Base-by-base conservation (phyloP, 2,797 vertebrate genomes). In the Manis pentadactyla region DNA sequence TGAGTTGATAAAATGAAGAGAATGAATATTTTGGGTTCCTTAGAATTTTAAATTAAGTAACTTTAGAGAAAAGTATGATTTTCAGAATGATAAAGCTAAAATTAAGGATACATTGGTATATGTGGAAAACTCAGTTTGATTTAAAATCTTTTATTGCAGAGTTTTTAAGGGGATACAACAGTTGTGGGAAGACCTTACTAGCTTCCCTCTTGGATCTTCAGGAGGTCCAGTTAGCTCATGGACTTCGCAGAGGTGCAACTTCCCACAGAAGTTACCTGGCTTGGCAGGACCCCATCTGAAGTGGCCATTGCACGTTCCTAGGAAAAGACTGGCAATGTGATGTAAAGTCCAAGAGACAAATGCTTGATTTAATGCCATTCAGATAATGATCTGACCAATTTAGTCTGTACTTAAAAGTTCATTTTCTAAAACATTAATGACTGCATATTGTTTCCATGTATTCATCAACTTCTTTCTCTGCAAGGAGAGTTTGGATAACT, bases 31-130 rank as follows among this genome's bases (percentile, higher is more conserved):
- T 55, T 93, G n/a, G 39, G 63, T 37, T 34, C 29, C 71, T 7
- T 46, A 82, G 23, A 96, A 71, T 94, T 86, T 49, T 31, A 89
- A 68, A 87, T 90, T 23, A 83, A 92, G 63, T 87, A 29, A 15
- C 79, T 90, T 89, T 71, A 75, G 68, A 66, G 87, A 88, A 91
- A 93, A 74, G 77, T 27, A 93, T 5, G 29, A 46, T 46, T 18
- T 79, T 51, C 49, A n/a, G 17, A 83, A 59, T 79, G 27, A 34
- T 14, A 46, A 12, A 66, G 87, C 46, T 88, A 46, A 83, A 84
- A 49, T n/a, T 71, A 53, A 92, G 29, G 23, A 34, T 77, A 64
- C 34, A n/a, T 73, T 55, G 23, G 84, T 74, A 73, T 14, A 46
- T 73, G 69, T 29, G 19, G 12, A 81, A 96, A 83, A 85, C 14